Evolutionary conservation across 1,140 invertebrate species (phyloP), one percentile per base, ranked within the genome.

Genomic region (Pentalonia nigronervosa): DNA sequence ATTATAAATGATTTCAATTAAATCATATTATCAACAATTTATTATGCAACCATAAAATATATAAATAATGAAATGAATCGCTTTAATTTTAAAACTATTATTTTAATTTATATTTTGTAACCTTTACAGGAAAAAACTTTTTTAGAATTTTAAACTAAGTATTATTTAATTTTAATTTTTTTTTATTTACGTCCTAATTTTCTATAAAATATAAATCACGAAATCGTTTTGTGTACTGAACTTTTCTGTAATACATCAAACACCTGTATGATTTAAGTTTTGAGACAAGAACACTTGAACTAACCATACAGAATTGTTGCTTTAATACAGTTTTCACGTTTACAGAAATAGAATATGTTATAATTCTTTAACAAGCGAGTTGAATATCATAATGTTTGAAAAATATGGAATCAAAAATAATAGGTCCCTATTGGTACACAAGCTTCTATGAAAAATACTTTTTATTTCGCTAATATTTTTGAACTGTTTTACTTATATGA

Each of bases 191-290:
- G 30, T 67, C 30, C 30, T 30, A n/a, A 14, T 67, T 67, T n/a
- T 60, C 56, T 50, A 50, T n/a, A n/a, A 9, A 25, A 60, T 60
- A 60, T 25, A 60, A 60, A 30, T 60, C 56, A 30, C 30, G 14
- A 60, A 67, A 67, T 67, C 60, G 14, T 76, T 76, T 76, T 76
- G 30, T n/a, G 60, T n/a, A 11, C 14, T 76, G 14, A 76, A 67
- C 60, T 67, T 30, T 67, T 67, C 60, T n/a, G 60, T 67, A 67
- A 67, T 17, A 67, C 30, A n/a, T 7, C 60, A 76, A 76, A 76
- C 60, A 76, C 60, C n/a, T 76, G 60, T 76, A 76, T 76, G 60
- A 76, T 76, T 76, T n/a, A 76, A 76, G n/a, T n/a, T 76, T 76
- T 76, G 60, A 76, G 60, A 76, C 60, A 76, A 76, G 14, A n/a